Base-by-base conservation (phyloP, 2,888 invertebrate species). In the Nebria brevicollis region DNA sequence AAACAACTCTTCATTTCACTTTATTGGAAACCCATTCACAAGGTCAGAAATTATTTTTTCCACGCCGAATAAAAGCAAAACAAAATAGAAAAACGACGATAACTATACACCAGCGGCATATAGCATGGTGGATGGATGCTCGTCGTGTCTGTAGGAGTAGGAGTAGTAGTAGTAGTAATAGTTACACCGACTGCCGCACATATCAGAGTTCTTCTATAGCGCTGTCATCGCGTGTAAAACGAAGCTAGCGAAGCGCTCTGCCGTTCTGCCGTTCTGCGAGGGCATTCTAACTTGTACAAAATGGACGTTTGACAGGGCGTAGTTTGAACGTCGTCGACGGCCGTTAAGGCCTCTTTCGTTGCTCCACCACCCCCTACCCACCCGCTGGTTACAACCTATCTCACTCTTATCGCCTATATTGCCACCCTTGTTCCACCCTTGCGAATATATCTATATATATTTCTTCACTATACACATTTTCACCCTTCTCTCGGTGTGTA, bases 301-400 rank as follows among this genome's bases (percentile, higher is more conserved):
- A 88, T 88, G 88, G 88, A 86, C 85, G 88, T 87, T 87, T 85
- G 87, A 85, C 81, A 81, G 81, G 76, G 77, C 72, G 77, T 72
- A 73, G 72, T 72, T 65, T 87, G 86, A 86, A 85, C 88, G 88
- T 88, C 88, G 88, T 13, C 88, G 88, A 87, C 87, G 87, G 70
- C 84, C 76, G 72, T 81, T 81, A 43, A 43, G 65, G 72, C 42
- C 72, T 81, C 76, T 81, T 65, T 75, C 78, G 42, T 73, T 73
- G 25, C 73, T 77, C 68, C 66, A 25, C 42, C 42, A 13, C 34
- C 25, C 25, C 25, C 25, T 65, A 13, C 77, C 5, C 73, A 15
- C 7, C 43, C 43, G 13, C 73, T 26, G 41, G 1, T 42, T 41
- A 43, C 42, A 8, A 41, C n/a, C 70, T 25, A 13, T 73, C 73